Percentiles rank a stretch among this genome's conserved stretches.
phyloP scores from a whole-genome alignment of 2,888 invertebrate species.

The Polyommatus iphigenia region DNA sequence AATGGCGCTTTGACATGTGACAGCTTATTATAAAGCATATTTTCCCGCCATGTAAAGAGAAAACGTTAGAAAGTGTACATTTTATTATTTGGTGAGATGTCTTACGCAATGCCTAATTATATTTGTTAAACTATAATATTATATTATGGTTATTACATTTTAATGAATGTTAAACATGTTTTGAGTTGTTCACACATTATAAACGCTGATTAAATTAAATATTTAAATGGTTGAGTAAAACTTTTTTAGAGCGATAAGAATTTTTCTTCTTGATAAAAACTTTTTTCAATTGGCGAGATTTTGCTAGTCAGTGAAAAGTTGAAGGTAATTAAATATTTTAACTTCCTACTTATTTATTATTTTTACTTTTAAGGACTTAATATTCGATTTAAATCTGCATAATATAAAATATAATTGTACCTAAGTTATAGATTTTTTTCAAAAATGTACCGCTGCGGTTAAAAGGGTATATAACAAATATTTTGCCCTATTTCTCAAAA shows the following conservation, averaged over 20 bases:
- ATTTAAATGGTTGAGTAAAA: not conserved
- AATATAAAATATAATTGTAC: not conserved
- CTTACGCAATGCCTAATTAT: not conserved
- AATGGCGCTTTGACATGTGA: slow-evolving; percentile 39
- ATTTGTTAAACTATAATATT: slow-evolving; percentile 1
- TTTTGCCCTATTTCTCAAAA: not conserved
- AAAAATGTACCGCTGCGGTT: not conserved
- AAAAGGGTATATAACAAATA: not conserved
- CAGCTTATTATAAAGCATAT: slow-evolving; percentile 42
- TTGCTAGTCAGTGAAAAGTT: slow-evolving; percentile 21
- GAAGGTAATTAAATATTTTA: not conserved
- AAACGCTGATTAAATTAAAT: not conserved
- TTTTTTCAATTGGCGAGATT: slow-evolving; percentile 20
- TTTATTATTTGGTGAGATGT: slow-evolving; percentile 37
- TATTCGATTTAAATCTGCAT: not conserved
- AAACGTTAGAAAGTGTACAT: slow-evolving; percentile 43
- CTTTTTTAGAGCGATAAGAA: not conserved
- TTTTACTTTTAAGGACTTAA: too few relatives aligned
- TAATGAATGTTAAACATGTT: not conserved
- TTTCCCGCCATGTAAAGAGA: slow-evolving; percentile 46
- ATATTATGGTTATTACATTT: not conserved
- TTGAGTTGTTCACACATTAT: not conserved
- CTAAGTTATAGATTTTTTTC: not conserved
- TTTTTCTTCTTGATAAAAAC: not conserved
- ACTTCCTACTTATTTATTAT: not conserved